Evolutionary conservation across 2,113 vertebrate species (phyloP).

Genomic region (Scolopax mira): DNA sequence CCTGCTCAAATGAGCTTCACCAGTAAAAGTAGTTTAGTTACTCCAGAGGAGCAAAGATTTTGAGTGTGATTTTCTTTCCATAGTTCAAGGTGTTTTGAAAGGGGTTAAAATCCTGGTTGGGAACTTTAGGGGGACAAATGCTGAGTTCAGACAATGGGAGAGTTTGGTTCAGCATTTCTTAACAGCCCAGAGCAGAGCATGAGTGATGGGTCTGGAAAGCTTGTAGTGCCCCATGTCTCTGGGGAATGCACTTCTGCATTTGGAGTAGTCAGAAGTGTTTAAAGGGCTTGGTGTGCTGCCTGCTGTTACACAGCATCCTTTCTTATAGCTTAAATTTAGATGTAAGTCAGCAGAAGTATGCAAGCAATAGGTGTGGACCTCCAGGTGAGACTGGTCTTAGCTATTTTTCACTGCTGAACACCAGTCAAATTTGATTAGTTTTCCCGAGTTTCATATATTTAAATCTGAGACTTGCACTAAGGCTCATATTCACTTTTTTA

Average conservation of each 20-base stretch:
- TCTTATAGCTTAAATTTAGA: background rate
- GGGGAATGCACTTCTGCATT: accelerated
- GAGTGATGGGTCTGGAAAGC: background rate
- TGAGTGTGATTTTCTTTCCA: background rate
- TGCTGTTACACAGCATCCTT: background rate
- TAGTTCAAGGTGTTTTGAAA: background rate
- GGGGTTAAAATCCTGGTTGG: background rate
- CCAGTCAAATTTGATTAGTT: background rate
- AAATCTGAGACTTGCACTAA: background rate
- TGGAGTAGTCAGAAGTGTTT: accelerated
- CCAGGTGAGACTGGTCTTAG: background rate
- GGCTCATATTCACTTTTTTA: background rate
- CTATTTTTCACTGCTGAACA: background rate
- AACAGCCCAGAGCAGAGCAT: background rate
- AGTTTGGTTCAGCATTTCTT: background rate
- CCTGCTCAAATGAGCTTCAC: background rate
- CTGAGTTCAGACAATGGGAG: background rate
- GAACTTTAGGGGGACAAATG: background rate
- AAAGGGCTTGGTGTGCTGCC: accelerated
- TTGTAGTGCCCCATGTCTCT: background rate
- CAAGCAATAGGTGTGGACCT: background rate
- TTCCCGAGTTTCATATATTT: background rate
- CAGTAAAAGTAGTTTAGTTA: background rate
- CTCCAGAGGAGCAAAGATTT: background rate
- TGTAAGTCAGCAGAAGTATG: background rate